Evolutionary conservation across 2,888 invertebrate species (phyloP), one percentile per base, ranked within the genome.

Genomic region (Pachycephus smyrnensis): DNA sequence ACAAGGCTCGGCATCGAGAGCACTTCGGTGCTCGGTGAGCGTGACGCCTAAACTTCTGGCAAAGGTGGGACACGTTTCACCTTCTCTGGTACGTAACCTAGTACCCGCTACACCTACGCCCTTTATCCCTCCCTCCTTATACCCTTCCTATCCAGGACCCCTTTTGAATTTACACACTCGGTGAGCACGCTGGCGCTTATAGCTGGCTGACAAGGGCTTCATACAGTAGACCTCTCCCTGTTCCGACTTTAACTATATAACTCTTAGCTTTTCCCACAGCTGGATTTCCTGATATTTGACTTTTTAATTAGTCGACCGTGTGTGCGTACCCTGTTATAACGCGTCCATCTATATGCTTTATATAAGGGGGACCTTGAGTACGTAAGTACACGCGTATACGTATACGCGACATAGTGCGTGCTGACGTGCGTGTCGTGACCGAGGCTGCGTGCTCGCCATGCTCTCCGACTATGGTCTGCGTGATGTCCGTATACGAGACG

Each of bases 251-350:
- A 71, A 35, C n/a, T 12, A 76, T 71, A 73, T 75, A 32, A 75
- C 32, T 77, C 76, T 76, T 73, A 73, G 68, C 23, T 9, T 55
- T 55, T 55, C 55, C 55, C 55, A 55, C 55, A 55, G 23, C 55
- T 55, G 35, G 68, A 75, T 77, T 78, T 77, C 79, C 82, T 76
- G 82, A 85, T 84, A 84, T 87, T 86, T 87, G 84, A 85, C 87
- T 86, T 86, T 85, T 81, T 85, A 85, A 88, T 88, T 86, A 88
- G 75, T 76, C 76, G 69, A 68, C 73, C 76, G 76, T 76, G 79
- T 75, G 77, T 73, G 32, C 55, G 40, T 71, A 75, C 40, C 68
- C 71, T 1, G 11, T 31, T 55, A 9, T 55, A 55, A 23, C 23
- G 23, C 55, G 15, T 55, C 23, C 23, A 23, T 9, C 55, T 6